Base-by-base conservation (phyloP, 2,113 vertebrate species). In the Castor canadensis region DNA sequence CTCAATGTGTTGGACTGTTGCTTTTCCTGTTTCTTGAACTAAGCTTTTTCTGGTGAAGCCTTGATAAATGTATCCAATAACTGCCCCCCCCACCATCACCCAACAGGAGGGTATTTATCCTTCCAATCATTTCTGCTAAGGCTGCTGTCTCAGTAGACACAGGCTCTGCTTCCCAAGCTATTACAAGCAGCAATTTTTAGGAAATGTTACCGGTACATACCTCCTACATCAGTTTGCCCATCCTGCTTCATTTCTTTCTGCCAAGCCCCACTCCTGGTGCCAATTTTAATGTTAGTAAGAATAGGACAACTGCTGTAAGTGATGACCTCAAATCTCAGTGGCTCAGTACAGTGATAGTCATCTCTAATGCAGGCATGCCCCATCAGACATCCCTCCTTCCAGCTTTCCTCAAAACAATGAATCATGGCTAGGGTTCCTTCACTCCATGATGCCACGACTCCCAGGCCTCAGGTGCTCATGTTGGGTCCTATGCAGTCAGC, bases 371-470 rank as follows among this genome's bases (percentile, higher is more conserved):
- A 17, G 32, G 40, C 49, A 17, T 72, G 38, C 1, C 64, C 32
- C 9, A 4, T 60, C 66, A 9, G 62, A 67, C 35, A n/a, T 17
- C 43, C 6, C n/a, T 69, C 13, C 40, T 66, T 4, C 0, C 22
- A 19, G 16, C 12, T 1, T 1, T n/a, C 6, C 54, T 71, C 7
- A 2, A 40, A 35, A 22, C 12, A 45, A 1, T 2, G 8, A 54
- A 30, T 30, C 38, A 4, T 0, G 35, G 45, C 58, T 7, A 1
- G 24, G 24, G 22, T 10, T 22, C 43, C 62, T 32, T 54, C 30
- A 1, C 5, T 16, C 60, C 30, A 5, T 5, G 20, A 43, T 9
- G 9, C 40, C 28, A 49, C n/a, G 28, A 22, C 38, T 20, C 10
- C 0, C 2, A 26, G 40, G 6, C 16, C 71, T 47, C 22, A 4